Conservation (phyloP, 1,140 invertebrate genomes). For the Telenomus remus region DNA sequence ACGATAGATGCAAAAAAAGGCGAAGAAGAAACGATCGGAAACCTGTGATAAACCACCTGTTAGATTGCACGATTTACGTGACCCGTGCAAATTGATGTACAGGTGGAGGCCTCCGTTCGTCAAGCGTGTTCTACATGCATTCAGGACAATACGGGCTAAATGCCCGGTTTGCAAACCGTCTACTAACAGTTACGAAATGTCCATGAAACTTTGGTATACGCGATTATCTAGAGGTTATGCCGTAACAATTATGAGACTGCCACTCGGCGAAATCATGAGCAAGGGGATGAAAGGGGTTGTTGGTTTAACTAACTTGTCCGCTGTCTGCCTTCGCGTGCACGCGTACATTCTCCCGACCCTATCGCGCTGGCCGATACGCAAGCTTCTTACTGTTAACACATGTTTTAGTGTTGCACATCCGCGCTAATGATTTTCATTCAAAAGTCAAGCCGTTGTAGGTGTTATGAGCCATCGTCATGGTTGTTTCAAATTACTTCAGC, state of each 20-base stretch:
- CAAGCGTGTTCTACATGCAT: conserved; percentile 51
- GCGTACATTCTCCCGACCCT: conserved; percentile 51
- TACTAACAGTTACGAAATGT: conserved; percentile 73
- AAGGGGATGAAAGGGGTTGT: conserved; percentile 42
- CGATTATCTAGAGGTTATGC: conserved; percentile 75
- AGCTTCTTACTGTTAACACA: conserved; percentile 23
- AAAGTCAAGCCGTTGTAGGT: conserved; percentile 7
- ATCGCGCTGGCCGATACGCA: conserved; percentile 25
- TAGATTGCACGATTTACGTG: conserved; percentile 54
- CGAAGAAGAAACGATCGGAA: conserved; percentile 38
- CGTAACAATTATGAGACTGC: conserved; percentile 75
- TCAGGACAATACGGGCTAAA: conserved; percentile 75
- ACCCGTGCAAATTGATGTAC: conserved; percentile 55
- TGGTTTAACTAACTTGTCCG: conserved; percentile 70
- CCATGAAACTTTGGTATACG: conserved; percentile 72
- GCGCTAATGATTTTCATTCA: conserved; percentile 31
- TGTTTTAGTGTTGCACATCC: conserved; percentile 31
- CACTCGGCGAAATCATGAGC: conserved; percentile 64
- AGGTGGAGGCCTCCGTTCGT: conserved; percentile 50
- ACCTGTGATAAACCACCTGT: conserved; percentile 57
- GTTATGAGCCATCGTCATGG: conserved; percentile 12
- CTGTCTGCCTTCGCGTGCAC: conserved; percentile 60
- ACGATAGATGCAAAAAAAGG: conserved; percentile 34
- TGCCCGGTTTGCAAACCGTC: conserved; percentile 70
- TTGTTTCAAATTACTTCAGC: conserved; percentile 17